Base-by-base conservation (phyloP, 2,113 vertebrate species). In the Brachypteracias leptosomus region DNA sequence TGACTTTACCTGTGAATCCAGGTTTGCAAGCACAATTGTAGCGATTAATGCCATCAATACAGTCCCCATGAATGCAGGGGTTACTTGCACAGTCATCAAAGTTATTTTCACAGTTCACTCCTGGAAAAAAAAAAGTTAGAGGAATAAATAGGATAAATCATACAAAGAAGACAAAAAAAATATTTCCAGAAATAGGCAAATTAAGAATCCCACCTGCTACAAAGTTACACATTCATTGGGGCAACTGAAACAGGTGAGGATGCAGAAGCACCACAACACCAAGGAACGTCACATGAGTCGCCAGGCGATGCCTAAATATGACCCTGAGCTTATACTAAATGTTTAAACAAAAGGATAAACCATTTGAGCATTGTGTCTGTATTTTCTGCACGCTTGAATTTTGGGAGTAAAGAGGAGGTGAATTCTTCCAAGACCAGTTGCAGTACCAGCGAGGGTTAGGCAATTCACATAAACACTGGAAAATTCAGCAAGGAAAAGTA, bases 71-170 rank as follows among this genome's bases (percentile, higher is more conserved):
- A 76, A 98, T 81, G 94, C 99, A 99, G 2, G 99, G 99, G 95
- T 98, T 99, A 93, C 98, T 99, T 25, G 98, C 98, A 82, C 99
- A 99, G 94, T 99, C 99, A 47, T 99, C 98, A 47, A 98, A 98
- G 96, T 99, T 99, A 85, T 98, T 98, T 95, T 99, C 99, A 97
- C 99, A 99, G 94, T 99, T 99, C 77, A 98, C 80, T 26, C 99
- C 99, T 99, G 94, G 92, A 59, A 83, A 92, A 31, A 95, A 66
- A 90, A 52, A 63, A 46, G 5, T 70, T 10, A 57, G 46, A 82
- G 2, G 24, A 84, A 65, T 79, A 70, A 77, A 24, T 33, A 49
- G 13, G 16, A 9, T 22, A 82, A 74, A 73, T 19, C 40, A 85
- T 49, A 79, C 33, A 82, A 75, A 52, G 36, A 47, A 10, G 20